Evolutionary conservation across 2,888 invertebrate species (phyloP).

Genomic region (Hetaerina titia): DNA sequence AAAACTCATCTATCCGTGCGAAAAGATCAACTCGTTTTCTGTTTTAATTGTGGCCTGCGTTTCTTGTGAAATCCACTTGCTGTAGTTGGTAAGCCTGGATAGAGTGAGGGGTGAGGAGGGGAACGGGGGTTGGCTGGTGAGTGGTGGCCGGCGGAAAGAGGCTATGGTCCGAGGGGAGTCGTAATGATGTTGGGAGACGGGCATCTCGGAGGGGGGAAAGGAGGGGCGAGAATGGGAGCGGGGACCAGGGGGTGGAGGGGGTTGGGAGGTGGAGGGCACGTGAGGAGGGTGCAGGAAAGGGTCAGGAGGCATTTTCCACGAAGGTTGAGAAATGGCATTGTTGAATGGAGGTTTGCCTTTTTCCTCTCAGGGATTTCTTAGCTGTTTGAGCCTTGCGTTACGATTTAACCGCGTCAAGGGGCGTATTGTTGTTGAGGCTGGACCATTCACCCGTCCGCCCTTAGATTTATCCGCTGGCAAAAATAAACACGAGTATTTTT

Average conservation of each 20-base stretch:
- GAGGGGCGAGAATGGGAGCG: background rate
- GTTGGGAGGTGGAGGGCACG: background rate
- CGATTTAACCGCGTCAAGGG: background rate
- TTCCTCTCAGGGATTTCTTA: background rate
- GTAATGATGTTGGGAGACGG: background rate
- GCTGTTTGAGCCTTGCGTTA: background rate
- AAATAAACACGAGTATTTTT: background rate
- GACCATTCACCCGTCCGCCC: background rate
- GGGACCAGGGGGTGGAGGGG: background rate
- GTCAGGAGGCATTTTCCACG: background rate
- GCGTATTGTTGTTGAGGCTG: background rate
- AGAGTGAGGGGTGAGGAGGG: too few relatives aligned
- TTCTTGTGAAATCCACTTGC: background rate
- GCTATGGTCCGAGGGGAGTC: too few relatives aligned
- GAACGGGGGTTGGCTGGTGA: too few relatives aligned
- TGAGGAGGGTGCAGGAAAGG: conserved; percentile 17
- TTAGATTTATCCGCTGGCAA: background rate
- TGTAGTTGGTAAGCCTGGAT: too few relatives aligned
- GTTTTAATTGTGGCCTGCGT: too few relatives aligned
- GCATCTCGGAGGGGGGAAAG: background rate
- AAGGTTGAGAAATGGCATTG: conserved; percentile 10
- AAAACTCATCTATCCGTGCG: too few relatives aligned
- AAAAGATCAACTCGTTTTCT: too few relatives aligned
- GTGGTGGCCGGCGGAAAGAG: too few relatives aligned
- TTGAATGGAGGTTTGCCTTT: conserved; percentile 9